phyloP scores from a whole-genome alignment of 2,888 invertebrate species.

The Nephrotoma flavescens region DNA sequence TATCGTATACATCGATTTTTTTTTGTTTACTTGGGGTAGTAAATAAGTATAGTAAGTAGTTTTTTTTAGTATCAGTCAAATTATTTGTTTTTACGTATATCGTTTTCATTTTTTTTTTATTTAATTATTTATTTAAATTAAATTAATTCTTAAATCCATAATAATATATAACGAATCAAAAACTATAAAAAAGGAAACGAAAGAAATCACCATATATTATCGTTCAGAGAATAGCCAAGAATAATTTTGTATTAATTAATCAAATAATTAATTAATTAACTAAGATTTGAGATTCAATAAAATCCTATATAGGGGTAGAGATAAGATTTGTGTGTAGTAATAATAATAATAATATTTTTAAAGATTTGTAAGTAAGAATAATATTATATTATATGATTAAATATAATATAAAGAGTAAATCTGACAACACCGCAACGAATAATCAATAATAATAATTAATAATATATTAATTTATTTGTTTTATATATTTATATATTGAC shows the following conservation, averaged over 20 bases:
- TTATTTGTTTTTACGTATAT: constrained; percentile 20
- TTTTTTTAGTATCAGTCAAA: constrained; percentile 18
- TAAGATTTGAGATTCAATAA: constrained; percentile 1
- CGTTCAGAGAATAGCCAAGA: background rate
- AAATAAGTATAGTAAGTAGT: background rate
- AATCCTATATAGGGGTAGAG: background rate
- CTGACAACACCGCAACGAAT: constrained; percentile 13
- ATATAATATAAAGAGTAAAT: constrained; percentile 5
- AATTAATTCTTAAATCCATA: background rate
- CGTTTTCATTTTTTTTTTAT: constrained; percentile 13
- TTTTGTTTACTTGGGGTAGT: constrained; percentile 6
- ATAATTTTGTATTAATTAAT: background rate
- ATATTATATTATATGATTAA: background rate
- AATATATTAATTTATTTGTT: constrained; percentile 5
- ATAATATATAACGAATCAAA: background rate
- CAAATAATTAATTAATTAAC: background rate
- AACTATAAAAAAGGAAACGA: background rate
- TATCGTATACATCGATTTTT: constrained; percentile 13
- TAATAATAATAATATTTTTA: background rate
- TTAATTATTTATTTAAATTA: constrained; percentile 1
- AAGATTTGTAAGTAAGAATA: background rate
- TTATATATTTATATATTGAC: constrained; percentile 10
- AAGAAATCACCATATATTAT: background rate
- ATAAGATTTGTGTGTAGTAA: background rate
- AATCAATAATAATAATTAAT: constrained; percentile 7